phyloP scores from a whole-genome alignment of 2,888 invertebrate genomes.

The Hybos culiciformis region DNA sequence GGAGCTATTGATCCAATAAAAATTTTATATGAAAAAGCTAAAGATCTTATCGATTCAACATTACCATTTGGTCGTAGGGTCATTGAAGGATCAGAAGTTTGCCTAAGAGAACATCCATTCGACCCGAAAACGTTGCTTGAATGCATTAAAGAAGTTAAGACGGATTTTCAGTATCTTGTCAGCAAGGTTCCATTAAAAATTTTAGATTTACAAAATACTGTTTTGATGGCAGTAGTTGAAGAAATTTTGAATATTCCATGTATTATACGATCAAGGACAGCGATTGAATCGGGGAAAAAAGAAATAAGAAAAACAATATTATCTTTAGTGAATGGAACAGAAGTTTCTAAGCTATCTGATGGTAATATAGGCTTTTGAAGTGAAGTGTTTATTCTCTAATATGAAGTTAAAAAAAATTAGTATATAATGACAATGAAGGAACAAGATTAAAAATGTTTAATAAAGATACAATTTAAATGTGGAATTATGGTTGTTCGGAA shows the following conservation, averaged over 20 bases:
- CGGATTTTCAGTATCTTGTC: not conserved
- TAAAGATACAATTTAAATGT: too few relatives aligned
- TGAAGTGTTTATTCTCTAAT: too few relatives aligned
- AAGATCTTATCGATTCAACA: not conserved
- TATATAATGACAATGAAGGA: too few relatives aligned
- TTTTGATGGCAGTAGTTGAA: not conserved
- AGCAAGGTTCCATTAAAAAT: not conserved
- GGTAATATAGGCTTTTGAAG: too few relatives aligned
- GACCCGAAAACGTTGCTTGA: not conserved
- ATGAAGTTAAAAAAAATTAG: too few relatives aligned
- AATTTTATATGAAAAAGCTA: not conserved
- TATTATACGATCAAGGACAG: not conserved
- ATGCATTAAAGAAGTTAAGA: not conserved
- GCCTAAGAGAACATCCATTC: not conserved
- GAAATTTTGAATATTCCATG: conserved; percentile 1
- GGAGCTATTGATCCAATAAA: not conserved
- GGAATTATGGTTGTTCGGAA: too few relatives aligned
- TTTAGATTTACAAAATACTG: not conserved
- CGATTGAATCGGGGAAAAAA: conserved; percentile 1
- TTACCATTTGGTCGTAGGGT: not conserved
- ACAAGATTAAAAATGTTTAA: too few relatives aligned
- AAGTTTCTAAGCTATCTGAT: too few relatives aligned
- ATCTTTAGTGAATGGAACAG: too few relatives aligned
- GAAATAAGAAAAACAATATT: not conserved
- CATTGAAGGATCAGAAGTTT: not conserved